Percentiles rank a stretch among this genome's conserved stretches.
These are phyloP conservation scores for Bubalus kerabau DNA, from an alignment of 2,113 vertebrate genomes.

Conservation along the genomic window DNA sequence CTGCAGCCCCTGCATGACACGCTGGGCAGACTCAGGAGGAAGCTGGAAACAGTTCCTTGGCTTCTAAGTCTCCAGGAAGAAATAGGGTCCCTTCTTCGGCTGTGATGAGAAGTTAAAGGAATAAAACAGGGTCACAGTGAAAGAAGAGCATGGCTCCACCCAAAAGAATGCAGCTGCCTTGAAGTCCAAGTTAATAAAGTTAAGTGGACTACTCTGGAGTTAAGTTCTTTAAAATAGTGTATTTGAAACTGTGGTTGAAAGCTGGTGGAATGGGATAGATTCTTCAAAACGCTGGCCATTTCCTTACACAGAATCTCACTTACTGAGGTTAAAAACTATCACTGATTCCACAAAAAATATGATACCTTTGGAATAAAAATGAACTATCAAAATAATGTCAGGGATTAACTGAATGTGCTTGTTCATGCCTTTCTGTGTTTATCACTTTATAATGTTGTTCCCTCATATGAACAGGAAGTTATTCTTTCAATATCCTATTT, in stretches of 20 bases:
- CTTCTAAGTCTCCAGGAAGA: neutral
- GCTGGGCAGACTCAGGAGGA: neutral
- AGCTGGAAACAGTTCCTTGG: neutral
- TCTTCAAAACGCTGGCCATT: neutral
- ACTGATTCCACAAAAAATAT: neutral
- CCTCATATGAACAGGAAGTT: neutral
- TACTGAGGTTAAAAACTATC: neutral
- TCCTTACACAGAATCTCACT: neutral
- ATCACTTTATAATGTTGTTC: neutral
- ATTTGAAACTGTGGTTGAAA: neutral
- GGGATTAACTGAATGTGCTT: neutral
- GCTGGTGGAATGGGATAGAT: neutral
- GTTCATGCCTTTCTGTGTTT: neutral
- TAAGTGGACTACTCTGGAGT: neutral
- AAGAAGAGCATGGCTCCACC: neutral
- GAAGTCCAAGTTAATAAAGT: neutral
- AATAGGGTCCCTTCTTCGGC: neutral
- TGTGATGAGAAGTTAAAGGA: neutral
- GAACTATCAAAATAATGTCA: neutral
- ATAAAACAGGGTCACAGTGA: neutral
- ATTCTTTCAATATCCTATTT: neutral
- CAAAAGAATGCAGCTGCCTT: neutral
- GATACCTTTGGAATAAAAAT: neutral
- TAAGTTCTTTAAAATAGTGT: neutral
- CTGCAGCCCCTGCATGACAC: slow-evolving; percentile 55